Percentiles rank a stretch among this genome's conserved stretches.
Conservation (phyloP, 2,888 invertebrate species). For the Formica aserva region DNA sequence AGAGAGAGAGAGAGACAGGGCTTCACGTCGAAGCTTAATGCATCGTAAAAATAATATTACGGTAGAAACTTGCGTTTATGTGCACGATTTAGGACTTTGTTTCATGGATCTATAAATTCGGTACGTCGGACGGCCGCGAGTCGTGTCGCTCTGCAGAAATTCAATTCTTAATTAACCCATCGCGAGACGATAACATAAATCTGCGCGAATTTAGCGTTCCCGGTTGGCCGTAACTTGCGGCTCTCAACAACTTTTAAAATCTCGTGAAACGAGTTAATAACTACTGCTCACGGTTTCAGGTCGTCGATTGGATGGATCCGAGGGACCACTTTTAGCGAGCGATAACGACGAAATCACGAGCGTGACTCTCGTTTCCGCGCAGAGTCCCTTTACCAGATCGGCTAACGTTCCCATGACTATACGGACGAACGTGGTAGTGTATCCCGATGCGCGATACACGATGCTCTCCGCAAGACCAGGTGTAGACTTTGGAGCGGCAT, state of each 20-base stretch:
- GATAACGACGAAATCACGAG: constrained; percentile 71
- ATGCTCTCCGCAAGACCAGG: constrained; percentile 73
- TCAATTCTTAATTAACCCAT: constrained; percentile 50
- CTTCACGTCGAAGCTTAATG: neutral
- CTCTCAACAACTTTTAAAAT: constrained; percentile 48
- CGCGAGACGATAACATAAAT: constrained; percentile 38
- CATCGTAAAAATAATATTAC: constrained; percentile 32
- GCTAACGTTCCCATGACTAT: constrained; percentile 65
- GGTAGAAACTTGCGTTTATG: constrained; percentile 14
- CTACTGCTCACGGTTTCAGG: constrained; percentile 61
- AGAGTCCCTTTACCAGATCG: constrained; percentile 54
- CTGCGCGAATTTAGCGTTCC: constrained; percentile 32
- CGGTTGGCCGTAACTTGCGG: constrained; percentile 37
- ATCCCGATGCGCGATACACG: constrained; percentile 53
- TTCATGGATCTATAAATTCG: constrained; percentile 38
- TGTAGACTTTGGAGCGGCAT: constrained; percentile 78
- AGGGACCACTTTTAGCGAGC: constrained; percentile 67
- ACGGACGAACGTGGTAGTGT: constrained; percentile 65
- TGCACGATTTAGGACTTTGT: constrained; percentile 35
- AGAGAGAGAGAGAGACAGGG: neutral
- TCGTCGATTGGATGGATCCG: constrained; percentile 59
- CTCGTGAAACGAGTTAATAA: constrained; percentile 49
- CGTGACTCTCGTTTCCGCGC: constrained; percentile 71
- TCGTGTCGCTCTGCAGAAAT: constrained; percentile 16
- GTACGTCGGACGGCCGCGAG: neutral